phyloP scores from a whole-genome alignment of 2,113 vertebrate genomes.

The Rhinolophus sinicus region DNA sequence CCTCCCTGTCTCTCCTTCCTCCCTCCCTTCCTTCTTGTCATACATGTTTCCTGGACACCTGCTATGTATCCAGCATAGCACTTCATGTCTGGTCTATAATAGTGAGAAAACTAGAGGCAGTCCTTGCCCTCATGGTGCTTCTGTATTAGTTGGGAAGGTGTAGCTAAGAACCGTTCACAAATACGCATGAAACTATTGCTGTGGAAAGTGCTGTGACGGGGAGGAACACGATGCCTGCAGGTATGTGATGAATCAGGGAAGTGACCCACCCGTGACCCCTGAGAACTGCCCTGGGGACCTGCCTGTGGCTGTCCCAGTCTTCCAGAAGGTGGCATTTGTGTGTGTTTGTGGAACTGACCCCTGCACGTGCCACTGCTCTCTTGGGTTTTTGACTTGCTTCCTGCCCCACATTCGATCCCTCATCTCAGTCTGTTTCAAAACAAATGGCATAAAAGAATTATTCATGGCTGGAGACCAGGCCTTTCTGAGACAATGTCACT shows the following conservation, averaged over 20 bases:
- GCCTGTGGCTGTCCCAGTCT: background rate
- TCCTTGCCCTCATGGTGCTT: background rate
- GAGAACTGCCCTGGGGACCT: background rate
- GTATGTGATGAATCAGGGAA: no score
- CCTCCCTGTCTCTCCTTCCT: fast-evolving
- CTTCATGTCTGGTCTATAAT: fast-evolving
- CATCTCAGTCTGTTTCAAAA: background rate
- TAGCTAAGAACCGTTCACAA: background rate
- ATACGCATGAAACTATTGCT: background rate
- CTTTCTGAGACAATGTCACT: background rate
- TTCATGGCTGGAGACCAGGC: background rate
- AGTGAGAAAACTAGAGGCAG: background rate
- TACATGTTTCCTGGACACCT: background rate
- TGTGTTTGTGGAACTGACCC: no score
- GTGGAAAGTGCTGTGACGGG: background rate
- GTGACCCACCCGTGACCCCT: no score
- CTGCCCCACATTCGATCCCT: background rate
- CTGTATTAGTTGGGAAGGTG: background rate
- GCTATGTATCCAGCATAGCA: background rate
- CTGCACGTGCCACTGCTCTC: no score
- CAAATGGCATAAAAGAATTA: background rate
- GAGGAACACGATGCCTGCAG: no score
- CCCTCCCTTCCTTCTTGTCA: fast-evolving
- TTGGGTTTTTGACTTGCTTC: background rate
- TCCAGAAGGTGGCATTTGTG: no score